Evolutionary conservation across 1,140 invertebrate species (phyloP).

Genomic region (Diorhabda sublineata): DNA sequence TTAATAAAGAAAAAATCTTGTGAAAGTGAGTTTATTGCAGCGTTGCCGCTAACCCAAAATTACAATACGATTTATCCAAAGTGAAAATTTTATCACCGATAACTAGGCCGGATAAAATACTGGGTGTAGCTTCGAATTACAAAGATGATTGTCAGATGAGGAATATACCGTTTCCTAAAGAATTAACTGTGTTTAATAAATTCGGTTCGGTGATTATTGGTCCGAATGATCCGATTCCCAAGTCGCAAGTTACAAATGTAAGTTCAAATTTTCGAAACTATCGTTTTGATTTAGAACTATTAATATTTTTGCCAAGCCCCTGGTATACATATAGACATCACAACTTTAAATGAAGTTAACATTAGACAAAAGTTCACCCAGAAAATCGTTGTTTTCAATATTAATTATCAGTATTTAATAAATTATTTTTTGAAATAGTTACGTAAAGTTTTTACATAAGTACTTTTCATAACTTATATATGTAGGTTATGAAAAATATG

Average conservation of each 20-base stretch:
- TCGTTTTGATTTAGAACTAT: too few relatives aligned
- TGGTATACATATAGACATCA: too few relatives aligned
- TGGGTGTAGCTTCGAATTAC: slow-evolving; percentile 32
- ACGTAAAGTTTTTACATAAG: too few relatives aligned
- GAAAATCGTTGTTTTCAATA: too few relatives aligned
- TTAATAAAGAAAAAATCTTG: too few relatives aligned
- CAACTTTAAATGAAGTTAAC: too few relatives aligned
- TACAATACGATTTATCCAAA: slow-evolving; percentile 21
- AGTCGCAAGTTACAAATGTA: slow-evolving; percentile 29
- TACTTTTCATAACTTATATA: too few relatives aligned
- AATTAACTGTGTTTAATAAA: slow-evolving; percentile 33
- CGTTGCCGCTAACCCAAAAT: slow-evolving; percentile 21
- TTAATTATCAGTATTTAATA: too few relatives aligned
- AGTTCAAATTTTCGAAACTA: neutral
- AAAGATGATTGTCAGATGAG: slow-evolving; percentile 31
- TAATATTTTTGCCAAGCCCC: too few relatives aligned
- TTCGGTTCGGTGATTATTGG: slow-evolving; percentile 35
- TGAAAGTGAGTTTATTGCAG: slow-evolving; percentile 21
- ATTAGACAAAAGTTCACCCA: too few relatives aligned
- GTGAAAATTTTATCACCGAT: slow-evolving; percentile 32
- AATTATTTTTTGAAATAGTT: too few relatives aligned
- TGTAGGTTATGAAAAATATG: too few relatives aligned
- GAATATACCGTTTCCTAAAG: slow-evolving; percentile 22
- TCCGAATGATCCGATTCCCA: slow-evolving; percentile 29
- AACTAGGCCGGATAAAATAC: slow-evolving; percentile 32